phyloP scores from a whole-genome alignment of 2,113 vertebrate genomes.

The Hydrolagus affinis region DNA sequence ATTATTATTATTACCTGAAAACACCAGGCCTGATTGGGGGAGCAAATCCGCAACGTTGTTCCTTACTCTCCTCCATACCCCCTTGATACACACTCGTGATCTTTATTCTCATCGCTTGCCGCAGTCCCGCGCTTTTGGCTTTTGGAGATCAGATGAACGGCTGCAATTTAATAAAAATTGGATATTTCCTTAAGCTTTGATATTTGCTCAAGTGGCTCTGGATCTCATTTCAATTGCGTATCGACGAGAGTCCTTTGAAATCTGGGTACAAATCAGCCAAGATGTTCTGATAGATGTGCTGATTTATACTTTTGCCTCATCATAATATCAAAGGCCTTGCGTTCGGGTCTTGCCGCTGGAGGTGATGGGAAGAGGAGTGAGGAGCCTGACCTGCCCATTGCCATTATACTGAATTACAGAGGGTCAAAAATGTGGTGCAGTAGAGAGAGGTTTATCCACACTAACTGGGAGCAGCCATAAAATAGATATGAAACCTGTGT shows the following conservation, averaged over 20 bases:
- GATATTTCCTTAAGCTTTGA: conserved; percentile 27
- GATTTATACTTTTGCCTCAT: neutral
- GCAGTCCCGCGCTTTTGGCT: neutral
- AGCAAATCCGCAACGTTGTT: too few species aligned
- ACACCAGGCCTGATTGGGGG: too few species aligned
- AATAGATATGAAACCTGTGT: too few species aligned
- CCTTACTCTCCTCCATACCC: neutral
- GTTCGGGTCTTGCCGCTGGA: neutral
- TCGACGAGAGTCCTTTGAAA: conserved; percentile 18
- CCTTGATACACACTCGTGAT: accelerated
- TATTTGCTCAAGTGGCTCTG: neutral
- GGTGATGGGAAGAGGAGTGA: neutral
- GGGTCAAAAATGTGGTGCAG: too few species aligned
- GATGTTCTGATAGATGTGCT: neutral
- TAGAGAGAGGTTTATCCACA: too few species aligned
- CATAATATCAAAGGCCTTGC: neutral
- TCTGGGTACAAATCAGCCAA: neutral
- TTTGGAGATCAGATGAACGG: conserved; percentile 30
- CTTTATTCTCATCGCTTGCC: neutral
- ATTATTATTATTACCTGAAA: too few species aligned
- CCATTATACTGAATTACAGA: too few species aligned
- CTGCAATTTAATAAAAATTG: conserved; percentile 25
- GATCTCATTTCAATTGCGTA: neutral
- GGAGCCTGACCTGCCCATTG: neutral
- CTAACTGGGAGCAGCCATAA: too few species aligned